phyloP scores from a whole-genome alignment of 2,888 invertebrate genomes.

The Synanthedon formicaeformis region DNA sequence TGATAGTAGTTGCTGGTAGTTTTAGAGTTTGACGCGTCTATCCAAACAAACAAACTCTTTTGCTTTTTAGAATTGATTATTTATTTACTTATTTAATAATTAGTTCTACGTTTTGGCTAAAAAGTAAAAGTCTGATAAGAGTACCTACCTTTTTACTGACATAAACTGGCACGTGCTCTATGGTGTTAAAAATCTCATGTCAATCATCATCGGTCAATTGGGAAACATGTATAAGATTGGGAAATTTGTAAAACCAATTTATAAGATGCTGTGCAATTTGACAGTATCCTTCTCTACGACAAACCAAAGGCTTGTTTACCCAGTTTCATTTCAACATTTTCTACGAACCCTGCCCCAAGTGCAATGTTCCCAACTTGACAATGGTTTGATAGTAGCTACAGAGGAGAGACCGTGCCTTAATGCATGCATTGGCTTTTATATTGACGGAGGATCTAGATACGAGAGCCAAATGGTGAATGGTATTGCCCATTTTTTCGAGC shows the following conservation, averaged over 20 bases:
- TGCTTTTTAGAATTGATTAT: too few relatives aligned
- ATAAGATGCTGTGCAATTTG: constrained; percentile 32
- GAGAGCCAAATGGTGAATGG: constrained; percentile 40
- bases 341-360: constrained; percentile 84
- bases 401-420: constrained; percentile 87
- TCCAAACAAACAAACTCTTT: too few relatives aligned
- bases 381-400: constrained; percentile 91
- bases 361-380: constrained; percentile 78
- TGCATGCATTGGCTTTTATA: constrained; percentile 35
- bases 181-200: too few relatives aligned
- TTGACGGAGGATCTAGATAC: constrained; percentile 44
- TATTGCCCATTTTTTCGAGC: constrained; percentile 50
- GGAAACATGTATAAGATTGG: constrained; percentile 16
- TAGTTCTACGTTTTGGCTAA: too few relatives aligned
- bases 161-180: too few relatives aligned
- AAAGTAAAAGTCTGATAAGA: too few relatives aligned
- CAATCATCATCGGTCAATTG: too few relatives aligned
- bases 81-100: too few relatives aligned
- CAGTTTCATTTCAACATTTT: constrained; percentile 44
- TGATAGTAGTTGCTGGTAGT: too few relatives aligned
- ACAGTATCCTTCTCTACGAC: constrained; percentile 39
- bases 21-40: too few relatives aligned
- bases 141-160: too few relatives aligned
- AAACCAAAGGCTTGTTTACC: constrained; percentile 71
- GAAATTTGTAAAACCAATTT: constrained; percentile 11